These are phyloP conservation scores for Eurytoma adleriae DNA, from an alignment of 2,888 invertebrate genomes.

Conservation along the genomic window DNA sequence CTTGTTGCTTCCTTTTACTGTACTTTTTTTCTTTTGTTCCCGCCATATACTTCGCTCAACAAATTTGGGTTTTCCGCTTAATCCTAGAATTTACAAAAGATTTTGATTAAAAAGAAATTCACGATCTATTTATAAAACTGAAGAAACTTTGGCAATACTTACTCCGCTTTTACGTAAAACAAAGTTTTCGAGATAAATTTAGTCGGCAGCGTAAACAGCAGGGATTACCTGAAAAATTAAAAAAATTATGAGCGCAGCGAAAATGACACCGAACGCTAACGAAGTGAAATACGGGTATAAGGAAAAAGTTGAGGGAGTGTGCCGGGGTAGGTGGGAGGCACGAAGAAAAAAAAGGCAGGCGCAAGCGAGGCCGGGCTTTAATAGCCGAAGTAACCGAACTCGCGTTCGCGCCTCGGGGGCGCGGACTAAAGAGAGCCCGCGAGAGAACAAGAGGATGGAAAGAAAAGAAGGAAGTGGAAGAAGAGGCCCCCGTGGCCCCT, in stretches of 20 bases:
- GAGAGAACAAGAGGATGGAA: background rate
- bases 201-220: background rate
- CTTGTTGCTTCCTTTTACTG: background rate
- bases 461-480: constrained; percentile 2
- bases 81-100: background rate
- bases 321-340: background rate
- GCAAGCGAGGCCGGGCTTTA: constrained; percentile 13
- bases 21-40: background rate
- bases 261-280: constrained; percentile 21
- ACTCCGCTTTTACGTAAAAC: too few species aligned
- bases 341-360: constrained; percentile 2
- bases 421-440: constrained; percentile 27
- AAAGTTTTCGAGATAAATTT: background rate
- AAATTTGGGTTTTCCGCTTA: background rate
- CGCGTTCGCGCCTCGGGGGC: constrained; percentile 1
- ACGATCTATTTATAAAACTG: too few species aligned
- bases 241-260: background rate
- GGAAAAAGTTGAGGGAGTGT: constrained; percentile 6
- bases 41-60: too few species aligned
- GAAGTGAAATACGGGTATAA: constrained; percentile 20
- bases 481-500: background rate
- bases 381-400: constrained; percentile 42
- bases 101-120: too few species aligned
- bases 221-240: background rate
- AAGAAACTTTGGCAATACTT: too few species aligned